Conservation (phyloP, 2,888 invertebrate genomes). For the Phalera bucephala region DNA sequence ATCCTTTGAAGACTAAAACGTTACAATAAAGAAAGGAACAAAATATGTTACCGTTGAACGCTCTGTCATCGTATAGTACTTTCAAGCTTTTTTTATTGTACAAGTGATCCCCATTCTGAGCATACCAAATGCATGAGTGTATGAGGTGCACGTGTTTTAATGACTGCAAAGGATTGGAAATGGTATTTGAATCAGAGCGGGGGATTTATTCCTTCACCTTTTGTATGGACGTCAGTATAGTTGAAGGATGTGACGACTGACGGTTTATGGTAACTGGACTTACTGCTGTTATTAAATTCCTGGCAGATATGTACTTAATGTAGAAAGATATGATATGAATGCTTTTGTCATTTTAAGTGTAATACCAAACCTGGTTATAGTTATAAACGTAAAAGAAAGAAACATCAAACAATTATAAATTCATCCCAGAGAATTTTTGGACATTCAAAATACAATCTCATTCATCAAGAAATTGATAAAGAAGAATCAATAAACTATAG, state of each 20-base stretch:
- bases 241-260: constrained; percentile 10
- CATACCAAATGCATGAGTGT: constrained; percentile 63
- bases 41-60: constrained; percentile 18
- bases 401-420: no score
- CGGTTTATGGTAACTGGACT: constrained; percentile 7
- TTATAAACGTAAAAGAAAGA: no score
- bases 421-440: no score
- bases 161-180: constrained; percentile 35
- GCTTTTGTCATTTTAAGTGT: no score
- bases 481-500: neutral
- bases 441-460: no score
- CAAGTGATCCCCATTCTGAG: constrained; percentile 49
- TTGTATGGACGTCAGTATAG: constrained; percentile 20
- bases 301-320: neutral
- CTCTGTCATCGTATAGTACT: constrained; percentile 32
- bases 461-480: no score
- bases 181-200: constrained; percentile 46
- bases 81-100: constrained; percentile 45
- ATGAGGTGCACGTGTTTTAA: constrained; percentile 50
- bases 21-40: constrained; percentile 25
- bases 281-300: neutral
- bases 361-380: no score
- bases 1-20: constrained; percentile 16
- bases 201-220: constrained; percentile 23
- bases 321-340: neutral